Evolutionary conservation across 2,113 vertebrate species (phyloP).

Genomic region (Prinia subflava): DNA sequence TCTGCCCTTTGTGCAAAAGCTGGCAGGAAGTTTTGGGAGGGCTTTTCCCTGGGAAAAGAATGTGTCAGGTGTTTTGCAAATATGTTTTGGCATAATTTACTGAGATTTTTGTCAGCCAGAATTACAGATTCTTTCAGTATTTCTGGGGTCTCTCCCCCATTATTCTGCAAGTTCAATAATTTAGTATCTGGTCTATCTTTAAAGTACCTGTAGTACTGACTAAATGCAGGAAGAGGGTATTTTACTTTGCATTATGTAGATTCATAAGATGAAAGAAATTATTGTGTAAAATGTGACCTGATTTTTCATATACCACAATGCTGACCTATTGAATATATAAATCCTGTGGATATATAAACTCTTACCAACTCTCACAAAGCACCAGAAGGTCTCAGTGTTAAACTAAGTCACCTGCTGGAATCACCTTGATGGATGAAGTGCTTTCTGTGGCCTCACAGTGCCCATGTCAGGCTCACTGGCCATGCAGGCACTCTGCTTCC

Average conservation of each 20-base stretch:
- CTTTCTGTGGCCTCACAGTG: not conserved
- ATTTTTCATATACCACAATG: not conserved
- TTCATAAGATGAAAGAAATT: not conserved
- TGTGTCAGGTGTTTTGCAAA: not conserved
- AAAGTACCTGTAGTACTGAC: not conserved
- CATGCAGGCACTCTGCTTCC: not conserved
- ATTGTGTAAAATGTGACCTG: not conserved
- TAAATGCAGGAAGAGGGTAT: not conserved
- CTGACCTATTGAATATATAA: not conserved
- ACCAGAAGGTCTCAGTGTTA: not conserved
- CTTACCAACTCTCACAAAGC: not conserved
- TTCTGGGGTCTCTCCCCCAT: not conserved
- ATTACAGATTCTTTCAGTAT: not conserved
- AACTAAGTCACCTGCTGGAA: not conserved
- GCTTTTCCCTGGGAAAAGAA: not conserved
- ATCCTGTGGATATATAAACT: not conserved
- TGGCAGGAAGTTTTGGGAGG: not conserved
- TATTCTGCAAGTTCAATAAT: not conserved
- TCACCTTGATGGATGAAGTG: not conserved
- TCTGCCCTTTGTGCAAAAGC: not conserved
- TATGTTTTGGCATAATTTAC: not conserved
- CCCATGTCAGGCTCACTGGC: rapidly evolving
- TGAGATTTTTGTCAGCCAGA: not conserved
- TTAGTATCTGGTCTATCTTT: not conserved
- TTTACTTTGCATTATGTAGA: not conserved